Conservation (phyloP, 2,888 invertebrate species). For the Drosophila diplacantha region DNA sequence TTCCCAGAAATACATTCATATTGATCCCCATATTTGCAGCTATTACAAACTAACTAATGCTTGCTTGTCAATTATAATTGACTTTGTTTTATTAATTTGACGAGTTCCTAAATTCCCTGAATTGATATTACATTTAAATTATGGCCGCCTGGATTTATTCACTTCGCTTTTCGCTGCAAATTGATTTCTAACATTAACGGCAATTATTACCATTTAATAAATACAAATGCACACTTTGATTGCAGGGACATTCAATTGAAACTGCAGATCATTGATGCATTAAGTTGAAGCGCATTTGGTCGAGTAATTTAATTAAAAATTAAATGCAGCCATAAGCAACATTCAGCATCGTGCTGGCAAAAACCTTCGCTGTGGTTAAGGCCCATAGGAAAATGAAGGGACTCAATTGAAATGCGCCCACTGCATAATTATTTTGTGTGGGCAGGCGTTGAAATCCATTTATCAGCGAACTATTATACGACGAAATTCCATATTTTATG, state of each 20-base stretch:
- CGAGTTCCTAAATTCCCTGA: background rate
- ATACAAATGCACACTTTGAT: conserved; percentile 17
- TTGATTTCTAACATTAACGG: conserved; percentile 6
- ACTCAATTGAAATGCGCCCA: conserved; percentile 49
- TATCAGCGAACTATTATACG: conserved; percentile 42
- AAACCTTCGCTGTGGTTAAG: conserved; percentile 21
- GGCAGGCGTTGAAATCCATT: conserved; percentile 40
- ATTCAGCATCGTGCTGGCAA: conserved; percentile 5
- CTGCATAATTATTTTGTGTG: conserved; percentile 47
- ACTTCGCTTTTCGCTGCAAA: background rate
- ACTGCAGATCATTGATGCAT: conserved; percentile 35
- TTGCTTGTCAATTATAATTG: background rate
- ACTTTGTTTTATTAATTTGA: background rate
- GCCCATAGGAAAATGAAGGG: conserved; percentile 27
- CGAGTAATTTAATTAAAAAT: conserved; percentile 56
- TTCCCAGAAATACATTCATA: background rate
- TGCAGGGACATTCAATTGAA: conserved; percentile 20
- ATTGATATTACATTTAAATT: background rate
- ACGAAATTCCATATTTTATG: conserved; percentile 28
- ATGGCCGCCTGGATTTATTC: background rate
- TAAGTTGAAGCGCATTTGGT: conserved; percentile 28
- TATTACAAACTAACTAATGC: background rate
- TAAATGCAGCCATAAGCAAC: conserved; percentile 46
- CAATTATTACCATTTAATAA: conserved; percentile 9
- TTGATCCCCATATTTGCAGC: background rate